Evolutionary conservation across 2,888 invertebrate genomes (phyloP), one percentile per base, ranked within the genome.

Genomic region (Ypsolopha scabrella): DNA sequence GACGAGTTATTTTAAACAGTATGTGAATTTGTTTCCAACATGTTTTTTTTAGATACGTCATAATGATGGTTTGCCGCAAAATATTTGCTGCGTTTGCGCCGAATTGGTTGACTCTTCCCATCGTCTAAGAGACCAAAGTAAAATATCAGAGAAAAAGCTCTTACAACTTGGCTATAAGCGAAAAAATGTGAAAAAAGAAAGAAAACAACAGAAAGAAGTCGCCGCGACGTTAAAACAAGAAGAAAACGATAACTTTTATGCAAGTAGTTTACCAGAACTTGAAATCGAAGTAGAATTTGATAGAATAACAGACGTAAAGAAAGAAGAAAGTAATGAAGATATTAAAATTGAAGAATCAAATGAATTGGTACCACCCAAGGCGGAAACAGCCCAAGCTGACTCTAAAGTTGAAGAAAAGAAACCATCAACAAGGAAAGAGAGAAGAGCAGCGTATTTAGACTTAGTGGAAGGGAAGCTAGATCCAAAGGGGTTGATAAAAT

Each of bases 401-500:
- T 24, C 6, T 46, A 33, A 11, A 41, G 14, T 46, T 46, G 39
- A n/a, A 10, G 13, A 37, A 10, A n/a, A 24, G 47, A 34, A 35
- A 54, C 53, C 38, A 48, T 43, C 43, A 33, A 49, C 53, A 7
- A 43, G 50, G 10, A 60, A 57, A 39, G 58, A 57, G 53, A 62
- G 54, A 54, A 55, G 54, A 43, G 56, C 57, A 3, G 54, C 57
- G 48, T 66, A 65, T 55, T 52, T 68, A 51, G 54, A 56, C 35
- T 51, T 68, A 39, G 63, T 68, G 0, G 67, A 68, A 6, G 68
- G 67, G 0, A 50, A 37, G 9, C 55, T 63, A 0, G 53, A 61
- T n/a, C 57, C 60, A 0, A 57, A 54, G 0, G 61, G 60, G 0
- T 65, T 67, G 0, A 55, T 69, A 0, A 65, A 57, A 37, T 67